Evolutionary conservation across 2,888 invertebrate genomes (phyloP), one percentile per base, ranked within the genome.

Genomic region (Pterobdella sp.): DNA sequence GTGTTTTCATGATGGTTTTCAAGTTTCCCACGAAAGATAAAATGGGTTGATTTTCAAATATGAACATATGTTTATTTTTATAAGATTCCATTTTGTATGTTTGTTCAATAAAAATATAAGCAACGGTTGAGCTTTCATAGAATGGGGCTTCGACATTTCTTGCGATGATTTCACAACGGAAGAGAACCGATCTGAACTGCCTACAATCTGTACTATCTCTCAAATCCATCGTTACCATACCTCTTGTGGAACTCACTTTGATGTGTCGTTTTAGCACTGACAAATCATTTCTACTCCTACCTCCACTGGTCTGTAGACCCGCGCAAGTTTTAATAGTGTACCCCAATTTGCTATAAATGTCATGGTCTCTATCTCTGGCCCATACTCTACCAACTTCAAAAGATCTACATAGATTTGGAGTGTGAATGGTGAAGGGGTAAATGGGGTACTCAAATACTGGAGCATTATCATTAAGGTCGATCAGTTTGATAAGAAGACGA

Each of bases 131-230:
- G 26, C 10, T 56, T 56, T 56, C 60, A 56, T 26, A 56, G n/a
- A 26, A 56, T 56, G 60, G 60, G 7, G 18, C 60, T 56, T 56
- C 60, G 3, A 4, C 10, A 26, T 56, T 56, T 26, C 60, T 7
- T 18, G 60, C 60, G n/a, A 56, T 56, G 60, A 56, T 4, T 56
- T 56, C 60, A 56, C 60, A 56, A n/a, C 60, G 60, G 60, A 56
- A 56, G n/a, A 56, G n/a, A n/a, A 56, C 26, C n/a, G 60, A 56
- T 4, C 60, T 56, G 60, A 56, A 56, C 60, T 56, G 60, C 4
- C 60, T 22, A 56, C 60, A 56, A 22, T 56, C 60, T 4, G n/a
- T 26, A 4, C n/a, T 26, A 22, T 56, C 60, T 22, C 10, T 4
- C 3, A 56, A n/a, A 26, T 56, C 60, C 60, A 56, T 56, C 3